Evolutionary conservation across 64 coral and sea anemone species (phyloP).

Genomic region (Astreopora myriophthalma): DNA sequence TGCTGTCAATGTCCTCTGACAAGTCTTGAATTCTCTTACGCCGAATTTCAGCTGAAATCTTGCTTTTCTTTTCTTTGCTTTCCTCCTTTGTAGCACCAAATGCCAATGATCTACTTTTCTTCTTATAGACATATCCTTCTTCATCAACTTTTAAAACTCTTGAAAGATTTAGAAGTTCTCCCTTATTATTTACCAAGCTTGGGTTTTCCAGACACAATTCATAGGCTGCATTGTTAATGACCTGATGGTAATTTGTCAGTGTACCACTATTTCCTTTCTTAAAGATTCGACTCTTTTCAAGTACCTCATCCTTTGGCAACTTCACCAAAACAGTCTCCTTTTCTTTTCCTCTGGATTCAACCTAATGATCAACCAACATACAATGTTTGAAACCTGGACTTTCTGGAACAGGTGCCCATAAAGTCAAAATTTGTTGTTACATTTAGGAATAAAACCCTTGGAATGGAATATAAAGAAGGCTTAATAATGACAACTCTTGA

Average conservation of each 20-base stretch:
- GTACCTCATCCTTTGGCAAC: neutral
- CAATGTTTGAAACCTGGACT: neutral
- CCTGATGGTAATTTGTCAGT: constrained; percentile 35
- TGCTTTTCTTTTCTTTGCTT: neutral
- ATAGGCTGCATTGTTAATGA: constrained; percentile 5
- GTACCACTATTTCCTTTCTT: neutral
- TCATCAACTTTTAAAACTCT: too few relatives aligned
- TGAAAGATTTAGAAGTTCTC: too few relatives aligned
- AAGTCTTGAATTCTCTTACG: constrained; percentile 10
- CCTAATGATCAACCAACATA: neutral
- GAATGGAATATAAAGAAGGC: neutral
- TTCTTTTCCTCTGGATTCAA: constrained; percentile 2
- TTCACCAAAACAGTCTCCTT: constrained; percentile 6
- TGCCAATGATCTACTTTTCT: constrained; percentile 10
- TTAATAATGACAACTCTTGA: neutral
- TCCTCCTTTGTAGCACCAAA: constrained; percentile 11
- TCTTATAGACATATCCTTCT: too few relatives aligned
- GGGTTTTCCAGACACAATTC: too few relatives aligned
- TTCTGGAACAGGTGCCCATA: neutral
- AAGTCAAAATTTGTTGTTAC: neutral
- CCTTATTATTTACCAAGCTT: too few relatives aligned
- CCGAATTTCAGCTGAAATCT: neutral
- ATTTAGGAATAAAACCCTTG: neutral
- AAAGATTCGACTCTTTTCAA: constrained; percentile 37
- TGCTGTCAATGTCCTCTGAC: constrained; percentile 22